These are phyloP conservation scores for Pseudochaenichthys georgianus DNA, from an alignment of 2,797 vertebrate species.

Conservation along the genomic window DNA sequence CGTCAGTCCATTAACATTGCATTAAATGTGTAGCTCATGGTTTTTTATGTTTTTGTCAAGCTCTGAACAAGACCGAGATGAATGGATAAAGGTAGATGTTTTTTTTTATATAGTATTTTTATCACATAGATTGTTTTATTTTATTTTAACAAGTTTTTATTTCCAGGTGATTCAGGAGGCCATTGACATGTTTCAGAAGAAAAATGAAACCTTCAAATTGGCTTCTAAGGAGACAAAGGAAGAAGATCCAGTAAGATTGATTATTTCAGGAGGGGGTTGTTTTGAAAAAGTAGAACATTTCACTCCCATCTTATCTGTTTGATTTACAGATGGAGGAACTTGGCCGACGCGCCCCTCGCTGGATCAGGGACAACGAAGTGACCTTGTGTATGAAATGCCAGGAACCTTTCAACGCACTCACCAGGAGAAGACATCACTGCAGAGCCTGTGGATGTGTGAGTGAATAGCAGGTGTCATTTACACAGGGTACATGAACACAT, in stretches of 20 bases:
- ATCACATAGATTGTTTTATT: too few species aligned
- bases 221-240: constrained; percentile 88
- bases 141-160: constrained; percentile 16
- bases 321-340: constrained; percentile 81
- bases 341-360: constrained; percentile 90
- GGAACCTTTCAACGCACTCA: constrained; percentile 89
- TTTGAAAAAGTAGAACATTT: too few species aligned
- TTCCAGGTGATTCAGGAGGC: constrained; percentile 89
- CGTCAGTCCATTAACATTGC: not conserved
- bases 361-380: constrained; percentile 93
- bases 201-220: constrained; percentile 92
- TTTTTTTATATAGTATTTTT: not conserved
- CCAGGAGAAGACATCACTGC: constrained; percentile 91
- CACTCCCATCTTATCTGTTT: not conserved
- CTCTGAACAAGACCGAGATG: constrained; percentile 92
- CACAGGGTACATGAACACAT: too few species aligned
- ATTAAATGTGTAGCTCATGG: not conserved
- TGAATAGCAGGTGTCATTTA: not conserved
- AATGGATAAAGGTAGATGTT: constrained; percentile 93
- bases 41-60: constrained; percentile 75
- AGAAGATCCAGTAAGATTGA: constrained; percentile 88
- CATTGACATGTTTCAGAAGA: constrained; percentile 90
- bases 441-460: constrained; percentile 92
- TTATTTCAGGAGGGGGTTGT: not conserved
- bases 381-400: constrained; percentile 92